Base-by-base conservation (phyloP, 1,140 invertebrate genomes). In the Drosophila tani region DNA sequence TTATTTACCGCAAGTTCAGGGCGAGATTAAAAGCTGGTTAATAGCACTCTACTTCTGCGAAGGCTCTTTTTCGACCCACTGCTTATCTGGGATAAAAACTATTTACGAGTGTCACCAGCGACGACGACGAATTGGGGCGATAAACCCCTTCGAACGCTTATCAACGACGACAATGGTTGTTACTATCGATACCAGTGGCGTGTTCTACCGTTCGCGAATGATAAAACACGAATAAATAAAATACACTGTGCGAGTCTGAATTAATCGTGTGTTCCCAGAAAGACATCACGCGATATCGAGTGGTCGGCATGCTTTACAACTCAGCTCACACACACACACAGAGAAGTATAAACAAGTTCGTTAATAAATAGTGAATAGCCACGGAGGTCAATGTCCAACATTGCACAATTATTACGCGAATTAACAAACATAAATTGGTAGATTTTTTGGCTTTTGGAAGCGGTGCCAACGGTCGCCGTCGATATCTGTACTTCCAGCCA, bases 1-100 rank as follows among this genome's bases (percentile, higher is more conserved):
- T 67, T 49, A 32, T 60, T 45, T 27, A 63, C 53, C 66, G 35
- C 63, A 74, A 81, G 82, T 85, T 85, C 73, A 85, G 53, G 77
- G 73, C 19, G 40, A 50, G 49, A 6, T 19, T 38, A n/a, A 46
- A 19, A 2, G 5, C 47, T 32, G 19, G 8, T 45, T 19, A 45
- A 46, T 8, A 62, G 17, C 27, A 21, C 27, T 24, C 17, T 32
- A 24, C 11, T 29, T 6, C 19, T 12, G 58, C 8, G 29, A 60
- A 47, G 58, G 58, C 29, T 21, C 29, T n/a, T 47, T 60, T 49
- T 49, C 15, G 29, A 49, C 14, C 17, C 27, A 27, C 1, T 11
- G 27, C 32, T 64, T 70, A 70, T 70, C 67, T 55, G 63, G 67
- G 63, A 70, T 70, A 68, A 57, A 53, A 67, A 77, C 66, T 81